These are phyloP conservation scores for Agrotis exclamationis DNA, from an alignment of 2,888 invertebrate species.

Conservation along the genomic window DNA sequence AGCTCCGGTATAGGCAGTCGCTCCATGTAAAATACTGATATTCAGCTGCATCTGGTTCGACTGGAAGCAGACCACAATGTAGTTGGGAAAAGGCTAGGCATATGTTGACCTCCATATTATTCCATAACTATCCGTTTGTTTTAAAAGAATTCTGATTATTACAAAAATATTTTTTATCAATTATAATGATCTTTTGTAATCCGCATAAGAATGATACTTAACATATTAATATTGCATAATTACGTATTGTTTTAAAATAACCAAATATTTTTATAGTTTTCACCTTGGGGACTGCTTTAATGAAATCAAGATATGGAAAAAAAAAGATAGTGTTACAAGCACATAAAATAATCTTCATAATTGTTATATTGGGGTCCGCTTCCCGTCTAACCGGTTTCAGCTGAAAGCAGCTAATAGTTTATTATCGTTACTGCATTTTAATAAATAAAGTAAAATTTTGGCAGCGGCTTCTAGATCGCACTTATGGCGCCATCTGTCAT, in stretches of 20 bases:
- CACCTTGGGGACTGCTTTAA: constrained; percentile 35
- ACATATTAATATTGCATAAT: constrained; percentile 28
- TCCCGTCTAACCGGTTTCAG: too few relatives aligned
- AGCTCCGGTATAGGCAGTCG: too few relatives aligned
- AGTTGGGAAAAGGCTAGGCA: not conserved
- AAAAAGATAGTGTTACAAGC: not conserved
- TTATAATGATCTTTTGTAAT: constrained; percentile 13
- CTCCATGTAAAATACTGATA: too few relatives aligned
- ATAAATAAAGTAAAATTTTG: too few relatives aligned
- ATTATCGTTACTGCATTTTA: too few relatives aligned
- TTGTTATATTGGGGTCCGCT: too few relatives aligned
- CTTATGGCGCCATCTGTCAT: too few relatives aligned
- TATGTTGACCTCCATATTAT: not conserved
- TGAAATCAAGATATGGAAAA: not conserved
- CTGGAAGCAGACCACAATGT: not conserved
- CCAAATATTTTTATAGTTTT: constrained; percentile 39
- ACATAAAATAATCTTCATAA: too few relatives aligned
- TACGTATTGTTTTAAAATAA: constrained; percentile 15
- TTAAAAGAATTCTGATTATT: not conserved
- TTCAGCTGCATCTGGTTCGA: not conserved
- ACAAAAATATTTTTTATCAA: not conserved
- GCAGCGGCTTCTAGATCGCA: too few relatives aligned
- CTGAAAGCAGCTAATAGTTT: too few relatives aligned
- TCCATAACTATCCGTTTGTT: not conserved
- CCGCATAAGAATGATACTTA: constrained; percentile 24